Conservation (phyloP, 2,113 vertebrate genomes). For the Hippocampus zosterae region DNA sequence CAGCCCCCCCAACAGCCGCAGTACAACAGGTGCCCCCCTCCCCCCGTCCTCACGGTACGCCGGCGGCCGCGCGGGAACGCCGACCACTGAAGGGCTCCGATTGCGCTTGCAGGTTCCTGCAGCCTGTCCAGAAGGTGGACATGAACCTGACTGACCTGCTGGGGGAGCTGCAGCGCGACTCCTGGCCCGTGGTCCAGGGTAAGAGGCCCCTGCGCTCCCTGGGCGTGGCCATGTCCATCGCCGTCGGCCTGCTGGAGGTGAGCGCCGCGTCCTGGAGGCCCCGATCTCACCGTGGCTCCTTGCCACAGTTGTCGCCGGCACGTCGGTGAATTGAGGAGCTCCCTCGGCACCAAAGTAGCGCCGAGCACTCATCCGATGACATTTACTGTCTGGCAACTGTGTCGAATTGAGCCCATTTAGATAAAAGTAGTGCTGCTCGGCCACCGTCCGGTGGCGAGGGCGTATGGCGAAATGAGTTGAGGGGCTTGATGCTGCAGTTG, state of each 20-base stretch:
- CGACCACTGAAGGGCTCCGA: not conserved
- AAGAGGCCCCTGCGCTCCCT: conserved; percentile 90
- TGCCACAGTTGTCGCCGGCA: not conserved
- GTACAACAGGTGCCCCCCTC: conserved; percentile 82
- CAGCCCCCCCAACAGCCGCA: conserved; percentile 82
- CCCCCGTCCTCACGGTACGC: not conserved
- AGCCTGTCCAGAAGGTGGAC: conserved; percentile 95
- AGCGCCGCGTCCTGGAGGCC: not conserved
- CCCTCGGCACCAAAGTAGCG: not conserved
- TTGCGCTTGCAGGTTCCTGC: conserved; percentile 79
- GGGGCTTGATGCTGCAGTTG: not conserved
- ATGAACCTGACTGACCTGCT: conserved; percentile 98
- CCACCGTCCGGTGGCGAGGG: not conserved
- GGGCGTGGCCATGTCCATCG: conserved; percentile 93
- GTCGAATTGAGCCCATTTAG: too few relatives aligned
- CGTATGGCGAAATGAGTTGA: not conserved
- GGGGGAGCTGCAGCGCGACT: conserved; percentile 93
- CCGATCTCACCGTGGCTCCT: not conserved
- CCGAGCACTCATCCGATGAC: not conserved
- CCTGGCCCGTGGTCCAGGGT: conserved; percentile 94
- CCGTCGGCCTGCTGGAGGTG: conserved; percentile 94
- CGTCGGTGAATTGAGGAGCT: not conserved
- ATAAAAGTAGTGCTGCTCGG: too few relatives aligned
- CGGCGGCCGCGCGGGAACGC: not conserved
- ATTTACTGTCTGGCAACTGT: too few relatives aligned